Evolutionary conservation across 2,888 invertebrate species (phyloP), one percentile per base, ranked within the genome.

Genomic region (Tethea ocularis): DNA sequence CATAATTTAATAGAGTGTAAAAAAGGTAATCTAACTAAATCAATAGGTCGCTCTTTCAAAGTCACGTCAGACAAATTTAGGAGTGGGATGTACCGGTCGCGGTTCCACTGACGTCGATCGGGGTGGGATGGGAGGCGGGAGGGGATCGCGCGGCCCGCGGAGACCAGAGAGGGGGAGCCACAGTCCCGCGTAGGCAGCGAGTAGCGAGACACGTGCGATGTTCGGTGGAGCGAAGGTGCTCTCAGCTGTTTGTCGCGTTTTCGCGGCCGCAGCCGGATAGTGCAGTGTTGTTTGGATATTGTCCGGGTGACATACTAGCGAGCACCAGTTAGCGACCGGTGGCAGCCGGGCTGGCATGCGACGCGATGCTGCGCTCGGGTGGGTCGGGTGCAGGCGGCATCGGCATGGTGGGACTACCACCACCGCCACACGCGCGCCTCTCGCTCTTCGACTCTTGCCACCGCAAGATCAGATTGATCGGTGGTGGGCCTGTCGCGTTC

Each of bases 391-490:
- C 93, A 87, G 88, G 92, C 88, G 84, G 83, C 71, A 78, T 79
- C 88, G 84, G 83, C 71, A 78, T 79, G 79, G 84, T 84, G 69
- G 86, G 86, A 60, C 75, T 85, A 68, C 86, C 93, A 79, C 87
- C 88, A 74, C 87, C 88, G 80, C 87, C 89, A 66, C 87, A 92
- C 80, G 92, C 95, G 69, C 91, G 95, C 67, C 93, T 94, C 67
- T 95, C 95, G 67, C 93, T 96, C 54, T 95, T 96, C 86, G 95
- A 95, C 89, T 95, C 95, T 76, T 96, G 96, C 86, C 96, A 96
- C 88, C 94, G 95, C 83, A 95, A 95, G 91, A 95, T 96, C 80
- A 94, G 96, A 71, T 93, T 95, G 78, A 95, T 95, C 83, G 95
- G 95, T 74, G 95, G 95, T 64, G 95, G 94, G 60, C 95, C 95